Percentiles rank a stretch among this genome's conserved stretches.
Conservation (phyloP, 2,113 vertebrate genomes). For the Rhabdornis inornatus region DNA sequence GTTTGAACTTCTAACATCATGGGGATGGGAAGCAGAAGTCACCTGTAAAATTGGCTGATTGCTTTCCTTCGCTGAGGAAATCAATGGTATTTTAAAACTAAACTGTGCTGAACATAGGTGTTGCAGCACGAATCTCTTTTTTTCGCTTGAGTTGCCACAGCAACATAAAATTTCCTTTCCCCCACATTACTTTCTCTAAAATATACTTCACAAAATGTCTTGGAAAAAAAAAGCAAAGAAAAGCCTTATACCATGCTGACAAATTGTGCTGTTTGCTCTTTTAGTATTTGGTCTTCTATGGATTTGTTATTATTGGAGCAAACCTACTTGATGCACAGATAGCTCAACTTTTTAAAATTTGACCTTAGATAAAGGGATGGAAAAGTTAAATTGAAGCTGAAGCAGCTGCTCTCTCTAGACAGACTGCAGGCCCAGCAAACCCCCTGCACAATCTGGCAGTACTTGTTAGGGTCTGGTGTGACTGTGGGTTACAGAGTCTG, state of each 20-base stretch:
- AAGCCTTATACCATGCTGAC: neutral
- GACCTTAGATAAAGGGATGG: neutral
- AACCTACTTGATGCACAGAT: neutral
- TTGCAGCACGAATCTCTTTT: neutral
- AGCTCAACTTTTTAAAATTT: neutral
- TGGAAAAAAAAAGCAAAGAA: neutral
- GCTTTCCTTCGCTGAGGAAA: neutral
- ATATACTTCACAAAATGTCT: constrained; percentile 38
- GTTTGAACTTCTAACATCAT: neutral
- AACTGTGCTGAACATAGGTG: constrained; percentile 19
- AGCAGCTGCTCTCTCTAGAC: neutral
- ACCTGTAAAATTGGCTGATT: constrained; percentile 9
- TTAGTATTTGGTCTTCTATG: constrained; percentile 26
- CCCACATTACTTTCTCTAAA: constrained; percentile 41
- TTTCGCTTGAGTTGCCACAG: constrained; percentile 61
- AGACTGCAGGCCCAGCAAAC: neutral
- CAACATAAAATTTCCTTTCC: constrained; percentile 57
- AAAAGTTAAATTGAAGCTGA: neutral
- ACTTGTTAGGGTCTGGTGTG: accelerated
- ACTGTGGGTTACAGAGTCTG: neutral
- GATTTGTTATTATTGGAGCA: neutral
- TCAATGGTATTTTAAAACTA: constrained; percentile 55
- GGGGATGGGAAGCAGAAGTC: neutral
- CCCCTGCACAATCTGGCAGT: neutral
- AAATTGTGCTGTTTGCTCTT: constrained; percentile 15